Evolutionary conservation across 2,113 vertebrate genomes (phyloP).

Genomic region (Pituophis catenifer): DNA sequence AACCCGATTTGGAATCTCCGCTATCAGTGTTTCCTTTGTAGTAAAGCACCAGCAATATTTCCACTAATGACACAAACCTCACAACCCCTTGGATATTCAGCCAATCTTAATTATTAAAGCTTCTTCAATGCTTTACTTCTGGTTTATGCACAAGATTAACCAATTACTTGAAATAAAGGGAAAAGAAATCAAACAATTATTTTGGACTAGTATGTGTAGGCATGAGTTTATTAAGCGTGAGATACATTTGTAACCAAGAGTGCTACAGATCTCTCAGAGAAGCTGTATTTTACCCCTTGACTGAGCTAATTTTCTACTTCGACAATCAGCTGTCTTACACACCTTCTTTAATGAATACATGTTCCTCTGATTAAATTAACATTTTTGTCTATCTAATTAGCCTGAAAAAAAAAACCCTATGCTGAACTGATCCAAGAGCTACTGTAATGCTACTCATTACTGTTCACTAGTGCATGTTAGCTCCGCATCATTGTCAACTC

Average conservation of each 20-base stretch:
- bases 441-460: slow-evolving; percentile 64
- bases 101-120: slow-evolving; percentile 8
- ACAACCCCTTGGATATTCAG: slow-evolving; percentile 18
- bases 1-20: not conserved
- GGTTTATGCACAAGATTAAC: not conserved
- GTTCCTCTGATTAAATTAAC: slow-evolving; percentile 77
- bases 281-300: slow-evolving; percentile 57
- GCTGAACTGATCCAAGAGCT: slow-evolving; percentile 66
- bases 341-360: slow-evolving; percentile 71
- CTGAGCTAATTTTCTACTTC: slow-evolving; percentile 70
- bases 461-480: slow-evolving; percentile 65
- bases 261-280: slow-evolving; percentile 8
- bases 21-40: not conserved
- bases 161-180: not conserved
- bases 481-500: slow-evolving; percentile 70
- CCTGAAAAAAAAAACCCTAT: slow-evolving; percentile 63
- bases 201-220: not conserved
- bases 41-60: slow-evolving; percentile 7
- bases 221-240: not conserved
- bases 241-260: not conserved
- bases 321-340: slow-evolving; percentile 64
- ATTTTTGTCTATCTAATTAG: slow-evolving; percentile 76
- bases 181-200: rapidly evolving
- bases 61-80: slow-evolving; percentile 34
- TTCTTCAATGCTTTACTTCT: not conserved